A percentile compares a stretch with the other conserved stretches of the same genome.
These are phyloP conservation scores for Lipophrys pholis DNA, from an alignment of 2,113 vertebrate species.

Conservation along the genomic window DNA sequence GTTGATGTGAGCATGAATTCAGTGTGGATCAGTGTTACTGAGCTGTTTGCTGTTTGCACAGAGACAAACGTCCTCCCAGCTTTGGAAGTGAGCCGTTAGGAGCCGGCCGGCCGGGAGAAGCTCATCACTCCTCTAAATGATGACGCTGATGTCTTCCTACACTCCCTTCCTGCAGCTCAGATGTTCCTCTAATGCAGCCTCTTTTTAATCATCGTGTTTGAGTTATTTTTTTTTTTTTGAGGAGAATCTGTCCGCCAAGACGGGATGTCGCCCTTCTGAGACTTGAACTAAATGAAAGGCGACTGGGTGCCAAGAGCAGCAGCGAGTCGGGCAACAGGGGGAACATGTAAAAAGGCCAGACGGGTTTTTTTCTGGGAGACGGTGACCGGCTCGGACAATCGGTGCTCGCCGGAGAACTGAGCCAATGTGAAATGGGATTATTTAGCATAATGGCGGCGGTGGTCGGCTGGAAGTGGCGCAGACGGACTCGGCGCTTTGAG, in stretches of 20 bases:
- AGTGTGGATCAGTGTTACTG: too few relatives aligned
- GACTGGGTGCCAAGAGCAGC: constrained; percentile 69
- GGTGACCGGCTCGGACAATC: constrained; percentile 65
- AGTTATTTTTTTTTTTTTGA: too few relatives aligned
- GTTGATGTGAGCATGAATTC: too few relatives aligned
- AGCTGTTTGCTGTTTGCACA: too few relatives aligned
- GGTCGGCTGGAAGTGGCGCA: constrained; percentile 45
- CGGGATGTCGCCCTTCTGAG: too few relatives aligned
- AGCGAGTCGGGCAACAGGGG: constrained; percentile 45
- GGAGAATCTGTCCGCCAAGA: too few relatives aligned
- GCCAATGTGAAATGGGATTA: constrained; percentile 65
- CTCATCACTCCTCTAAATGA: constrained; percentile 33
- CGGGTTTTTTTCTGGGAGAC: constrained; percentile 62
- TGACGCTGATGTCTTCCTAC: constrained; percentile 51
- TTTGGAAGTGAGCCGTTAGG: too few relatives aligned
- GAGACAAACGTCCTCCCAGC: too few relatives aligned
- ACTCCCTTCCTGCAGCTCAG: too few relatives aligned
- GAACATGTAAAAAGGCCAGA: constrained; percentile 79
- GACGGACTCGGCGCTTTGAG: constrained; percentile 4
- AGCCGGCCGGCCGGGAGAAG: too few relatives aligned
- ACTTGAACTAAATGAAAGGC: background rate
- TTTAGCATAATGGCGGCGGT: constrained; percentile 70
- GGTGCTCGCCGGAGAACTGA: constrained; percentile 53
- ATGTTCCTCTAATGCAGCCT: too few relatives aligned
- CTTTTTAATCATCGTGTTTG: too few relatives aligned